These are phyloP conservation scores for Steatocranus sp. DNA, from an alignment of 2,797 vertebrate genomes.

Conservation along the genomic window DNA sequence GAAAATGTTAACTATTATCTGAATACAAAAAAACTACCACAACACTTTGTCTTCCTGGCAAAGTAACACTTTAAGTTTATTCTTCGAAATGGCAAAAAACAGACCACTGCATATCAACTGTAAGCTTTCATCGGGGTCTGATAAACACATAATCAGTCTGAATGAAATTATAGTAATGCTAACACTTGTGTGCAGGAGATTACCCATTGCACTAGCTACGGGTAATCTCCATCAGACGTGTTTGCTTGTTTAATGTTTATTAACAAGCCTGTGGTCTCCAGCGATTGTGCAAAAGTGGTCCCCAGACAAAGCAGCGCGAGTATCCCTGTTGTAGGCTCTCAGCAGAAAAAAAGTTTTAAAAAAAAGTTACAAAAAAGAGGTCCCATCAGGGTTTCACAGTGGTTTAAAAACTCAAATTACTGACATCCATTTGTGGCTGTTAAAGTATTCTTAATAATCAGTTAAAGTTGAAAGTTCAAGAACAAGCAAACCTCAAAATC, in stretches of 20 bases:
- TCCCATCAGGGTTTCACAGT: background rate
- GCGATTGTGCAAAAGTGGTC: background rate
- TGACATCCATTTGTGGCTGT: background rate
- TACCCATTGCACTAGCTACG: too few species aligned
- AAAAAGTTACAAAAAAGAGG: background rate
- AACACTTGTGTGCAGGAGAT: background rate
- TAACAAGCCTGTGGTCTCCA: background rate
- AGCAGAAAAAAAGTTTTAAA: fast-evolving
- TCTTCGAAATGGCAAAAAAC: background rate
- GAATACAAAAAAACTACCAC: background rate
- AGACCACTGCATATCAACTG: background rate
- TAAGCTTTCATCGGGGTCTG: background rate
- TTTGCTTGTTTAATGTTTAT: background rate
- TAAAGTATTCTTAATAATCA: background rate
- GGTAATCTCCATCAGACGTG: background rate
- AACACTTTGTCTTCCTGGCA: background rate
- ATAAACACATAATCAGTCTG: background rate
- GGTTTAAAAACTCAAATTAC: background rate
- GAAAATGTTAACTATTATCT: background rate
- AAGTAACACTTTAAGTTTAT: background rate
- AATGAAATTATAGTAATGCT: background rate
- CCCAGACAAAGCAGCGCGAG: background rate
- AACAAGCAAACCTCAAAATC: background rate
- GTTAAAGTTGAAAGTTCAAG: background rate
- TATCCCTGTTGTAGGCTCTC: background rate